These are phyloP conservation scores for Diceros bicornis DNA, from an alignment of 2,797 vertebrate species.

Conservation along the genomic window DNA sequence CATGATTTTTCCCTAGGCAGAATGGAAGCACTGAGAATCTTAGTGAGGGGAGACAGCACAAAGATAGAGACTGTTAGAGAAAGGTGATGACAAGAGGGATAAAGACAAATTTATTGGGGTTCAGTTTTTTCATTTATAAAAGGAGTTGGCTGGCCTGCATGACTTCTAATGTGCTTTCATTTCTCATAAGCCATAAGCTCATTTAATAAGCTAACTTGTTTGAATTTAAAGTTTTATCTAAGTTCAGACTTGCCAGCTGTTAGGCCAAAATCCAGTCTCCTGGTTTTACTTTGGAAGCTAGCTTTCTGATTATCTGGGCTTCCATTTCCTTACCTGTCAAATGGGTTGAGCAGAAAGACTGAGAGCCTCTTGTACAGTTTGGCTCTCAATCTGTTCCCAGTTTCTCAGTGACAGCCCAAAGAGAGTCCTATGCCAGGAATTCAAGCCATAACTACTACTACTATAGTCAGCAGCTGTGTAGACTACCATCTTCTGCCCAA, in stretches of 20 bases:
- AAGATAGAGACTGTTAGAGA: not conserved
- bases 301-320: not conserved
- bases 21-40: not conserved
- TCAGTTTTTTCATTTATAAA: not conserved
- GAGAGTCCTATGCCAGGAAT: not conserved
- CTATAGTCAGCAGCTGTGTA: not conserved
- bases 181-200: not conserved
- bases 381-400: not conserved
- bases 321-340: not conserved
- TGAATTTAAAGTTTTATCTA: constrained; percentile 48
- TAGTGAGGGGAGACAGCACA: rapidly evolving
- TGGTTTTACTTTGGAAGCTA: not conserved
- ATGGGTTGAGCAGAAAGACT: not conserved
- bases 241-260: not conserved
- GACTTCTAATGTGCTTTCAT: constrained; percentile 12
- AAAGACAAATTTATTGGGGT: not conserved
- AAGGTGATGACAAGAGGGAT: not conserved
- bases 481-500: not conserved
- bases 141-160: not conserved
- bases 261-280: not conserved
- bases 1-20: not conserved
- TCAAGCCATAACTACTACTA: not conserved
- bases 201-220: not conserved
- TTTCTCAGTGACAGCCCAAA: not conserved
- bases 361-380: not conserved